phyloP scores from a whole-genome alignment of 2,888 invertebrate species.

The Melieria crassipennis region DNA sequence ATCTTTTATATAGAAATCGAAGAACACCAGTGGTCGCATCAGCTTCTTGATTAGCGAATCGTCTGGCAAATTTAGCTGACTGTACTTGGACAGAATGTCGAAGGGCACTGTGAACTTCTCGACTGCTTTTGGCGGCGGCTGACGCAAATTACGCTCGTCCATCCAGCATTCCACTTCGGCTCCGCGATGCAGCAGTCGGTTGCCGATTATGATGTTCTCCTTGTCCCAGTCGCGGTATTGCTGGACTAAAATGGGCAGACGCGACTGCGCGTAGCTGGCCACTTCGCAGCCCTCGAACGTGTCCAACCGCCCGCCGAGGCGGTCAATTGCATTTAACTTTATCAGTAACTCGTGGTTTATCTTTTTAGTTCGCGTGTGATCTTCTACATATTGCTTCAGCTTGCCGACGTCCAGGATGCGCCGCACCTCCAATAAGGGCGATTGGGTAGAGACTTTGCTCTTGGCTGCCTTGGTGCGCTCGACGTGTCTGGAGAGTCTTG shows the following conservation, averaged over 20 bases:
- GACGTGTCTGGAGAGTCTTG: no score
- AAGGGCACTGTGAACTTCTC: conserved; percentile 24
- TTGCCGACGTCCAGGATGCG: no score
- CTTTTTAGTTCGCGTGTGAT: no score
- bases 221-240: conserved; percentile 7
- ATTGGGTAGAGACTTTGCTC: no score
- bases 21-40: conserved; percentile 48
- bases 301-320: conserved; percentile 24
- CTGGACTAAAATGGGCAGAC: background rate
- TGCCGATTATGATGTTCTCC: conserved; percentile 20
- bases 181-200: conserved; percentile 7
- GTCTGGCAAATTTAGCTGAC: conserved; percentile 26
- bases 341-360: conserved; percentile 18
- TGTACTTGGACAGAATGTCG: conserved; percentile 35
- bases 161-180: conserved; percentile 17
- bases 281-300: conserved; percentile 10
- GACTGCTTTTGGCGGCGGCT: background rate
- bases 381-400: no score
- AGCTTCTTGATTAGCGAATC: conserved; percentile 30
- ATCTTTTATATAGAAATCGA: conserved; percentile 45
- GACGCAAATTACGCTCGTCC: conserved; percentile 16
- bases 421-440: no score
- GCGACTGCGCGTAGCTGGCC: background rate
- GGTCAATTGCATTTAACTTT: conserved; percentile 6
- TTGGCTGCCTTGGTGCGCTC: no score